These are phyloP conservation scores for Aquila chrysaetos DNA, from an alignment of 2,797 vertebrate species.

Conservation along the genomic window DNA sequence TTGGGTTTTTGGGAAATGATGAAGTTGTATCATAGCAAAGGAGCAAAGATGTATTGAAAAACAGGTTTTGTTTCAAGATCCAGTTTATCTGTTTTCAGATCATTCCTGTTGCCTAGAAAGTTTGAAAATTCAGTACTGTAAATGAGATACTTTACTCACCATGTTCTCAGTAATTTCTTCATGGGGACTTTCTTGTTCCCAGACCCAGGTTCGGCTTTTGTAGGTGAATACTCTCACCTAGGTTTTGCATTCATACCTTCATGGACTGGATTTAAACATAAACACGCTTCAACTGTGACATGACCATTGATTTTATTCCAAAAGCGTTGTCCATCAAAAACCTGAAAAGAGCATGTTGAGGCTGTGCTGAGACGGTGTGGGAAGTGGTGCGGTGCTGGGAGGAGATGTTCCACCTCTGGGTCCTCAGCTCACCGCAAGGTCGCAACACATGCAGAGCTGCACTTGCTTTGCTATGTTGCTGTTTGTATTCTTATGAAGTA, in stretches of 20 bases:
- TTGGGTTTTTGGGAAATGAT: not conserved
- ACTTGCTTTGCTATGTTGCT: not conserved
- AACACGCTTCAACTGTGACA: not conserved
- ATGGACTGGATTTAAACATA: not conserved
- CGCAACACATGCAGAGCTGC: not conserved
- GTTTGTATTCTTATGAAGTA: not conserved
- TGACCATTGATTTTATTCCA: not conserved
- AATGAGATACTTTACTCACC: not conserved
- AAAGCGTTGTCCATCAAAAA: not conserved
- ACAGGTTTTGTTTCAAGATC: not conserved
- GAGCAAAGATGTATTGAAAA: not conserved
- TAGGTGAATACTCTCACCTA: not conserved
- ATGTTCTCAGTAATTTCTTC: not conserved
- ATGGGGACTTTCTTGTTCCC: not conserved
- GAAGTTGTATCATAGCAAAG: not conserved
- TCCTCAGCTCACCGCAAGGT: not conserved
- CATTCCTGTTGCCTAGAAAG: not conserved
- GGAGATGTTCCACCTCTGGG: not conserved
- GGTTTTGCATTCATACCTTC: not conserved
- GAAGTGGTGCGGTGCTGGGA: not conserved
- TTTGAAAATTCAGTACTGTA: not conserved
- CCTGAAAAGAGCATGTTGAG: not conserved
- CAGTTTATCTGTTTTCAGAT: not conserved
- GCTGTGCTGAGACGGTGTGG: not conserved
- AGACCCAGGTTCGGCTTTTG: not conserved